These are phyloP conservation scores for Alexandromys oeconomus DNA, from an alignment of 2,797 vertebrate genomes.

Conservation along the genomic window DNA sequence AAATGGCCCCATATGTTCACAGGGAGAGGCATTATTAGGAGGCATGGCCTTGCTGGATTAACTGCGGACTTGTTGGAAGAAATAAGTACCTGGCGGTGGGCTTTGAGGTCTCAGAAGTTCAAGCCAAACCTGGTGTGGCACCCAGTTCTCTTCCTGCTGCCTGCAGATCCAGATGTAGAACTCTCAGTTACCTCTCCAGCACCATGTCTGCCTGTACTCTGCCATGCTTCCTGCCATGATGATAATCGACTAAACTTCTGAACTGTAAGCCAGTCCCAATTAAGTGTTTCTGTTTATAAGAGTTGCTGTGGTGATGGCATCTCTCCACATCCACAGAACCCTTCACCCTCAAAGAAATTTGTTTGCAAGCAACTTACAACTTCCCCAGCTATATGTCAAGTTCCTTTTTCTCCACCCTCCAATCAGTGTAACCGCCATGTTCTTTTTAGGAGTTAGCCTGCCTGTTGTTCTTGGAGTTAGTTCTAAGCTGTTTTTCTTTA, in stretches of 20 bases:
- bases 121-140: not conserved
- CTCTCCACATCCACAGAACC: not conserved
- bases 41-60: too few relatives aligned
- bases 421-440: constrained; percentile 67
- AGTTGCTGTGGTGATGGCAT: not conserved
- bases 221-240: not conserved
- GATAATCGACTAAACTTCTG: not conserved
- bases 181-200: not conserved
- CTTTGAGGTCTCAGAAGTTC: not conserved
- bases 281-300: not conserved
- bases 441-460: constrained; percentile 64
- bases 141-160: not conserved
- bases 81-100: not conserved
- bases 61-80: not conserved
- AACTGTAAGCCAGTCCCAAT: not conserved
- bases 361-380: not conserved
- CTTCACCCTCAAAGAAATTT: constrained; percentile 29
- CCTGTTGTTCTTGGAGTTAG: constrained; percentile 24
- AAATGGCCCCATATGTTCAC: not conserved
- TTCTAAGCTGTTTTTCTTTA: constrained; percentile 68
- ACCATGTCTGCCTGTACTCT: not conserved
- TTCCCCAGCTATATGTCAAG: constrained; percentile 24
- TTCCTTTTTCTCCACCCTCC: constrained; percentile 57
- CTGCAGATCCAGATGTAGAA: not conserved
- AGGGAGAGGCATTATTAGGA: not conserved